Evolutionary conservation across 2,797 vertebrate species (phyloP), one percentile per base, ranked within the genome.

Genomic region (Thunnus albacares): DNA sequence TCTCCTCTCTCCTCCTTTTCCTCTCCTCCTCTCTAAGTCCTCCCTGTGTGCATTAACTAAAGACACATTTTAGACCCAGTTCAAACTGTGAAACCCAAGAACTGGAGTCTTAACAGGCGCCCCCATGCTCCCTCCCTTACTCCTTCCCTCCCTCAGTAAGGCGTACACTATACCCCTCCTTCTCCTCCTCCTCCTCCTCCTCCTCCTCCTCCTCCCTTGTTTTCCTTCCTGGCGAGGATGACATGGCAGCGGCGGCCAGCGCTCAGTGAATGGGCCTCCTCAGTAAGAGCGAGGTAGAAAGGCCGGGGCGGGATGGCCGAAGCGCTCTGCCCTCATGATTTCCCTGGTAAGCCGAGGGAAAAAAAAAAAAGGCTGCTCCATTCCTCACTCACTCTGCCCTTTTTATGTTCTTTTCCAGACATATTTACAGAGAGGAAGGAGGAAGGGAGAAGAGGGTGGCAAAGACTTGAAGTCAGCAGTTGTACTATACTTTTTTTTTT

Each of bases 311-410:
- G 80, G 79, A 90, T 89, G 92, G 92, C 87, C 86, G 10, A 57
- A 83, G 79, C 52, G 20, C 80, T 84, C 82, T 91, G 88, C 83
- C 86, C 87, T 92, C 90, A 94, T 94, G 92, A 95, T 96, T 96
- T 96, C 95, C 92, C 94, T 96, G 94, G 95, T 94, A 94, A 82
- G 89, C 94, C 93, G 93, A 94, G 93, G 28, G 59, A 77, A 74
- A 82, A 70, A 15, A 55, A 73, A 62, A 88, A 71, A 33, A 60
- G 43, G 33, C 55, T 52, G 64, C 79, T 83, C 75, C 64, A 60
- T 84, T 88, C 72, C 87, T 81, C 94, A 93, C 94, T 96, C 89
- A 78, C 85, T 90, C 92, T 94, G 93, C 93, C 95, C 94, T 95
- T 96, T 93, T 96, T 94, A 94, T 95, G 94, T 93, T 87, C 87